Percentiles rank a stretch among this genome's conserved stretches.
phyloP scores from a whole-genome alignment of 2,888 invertebrate genomes.

The Mythimna lalbum region DNA sequence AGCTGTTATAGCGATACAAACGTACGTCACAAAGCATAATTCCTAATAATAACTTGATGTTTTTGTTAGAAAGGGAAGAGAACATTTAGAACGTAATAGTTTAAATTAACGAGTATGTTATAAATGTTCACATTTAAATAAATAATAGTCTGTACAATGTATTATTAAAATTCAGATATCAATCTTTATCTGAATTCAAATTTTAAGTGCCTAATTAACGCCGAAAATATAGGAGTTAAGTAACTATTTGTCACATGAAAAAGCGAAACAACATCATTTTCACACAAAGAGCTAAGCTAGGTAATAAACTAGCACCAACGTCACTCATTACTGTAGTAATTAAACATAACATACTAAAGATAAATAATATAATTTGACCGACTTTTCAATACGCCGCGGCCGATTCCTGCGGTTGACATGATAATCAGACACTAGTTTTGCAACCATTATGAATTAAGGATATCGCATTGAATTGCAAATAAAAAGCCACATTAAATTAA shows the following conservation, averaged over 20 bases:
- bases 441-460: constrained; percentile 64
- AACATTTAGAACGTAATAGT: constrained; percentile 15
- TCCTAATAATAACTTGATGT: neutral
- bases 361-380: constrained; percentile 41
- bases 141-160: constrained; percentile 14
- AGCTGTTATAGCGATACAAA: neutral
- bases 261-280: constrained; percentile 11
- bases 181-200: constrained; percentile 36
- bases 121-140: constrained; percentile 26
- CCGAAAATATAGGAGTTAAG: constrained; percentile 3
- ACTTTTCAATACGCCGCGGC: constrained; percentile 45
- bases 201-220: constrained; percentile 31
- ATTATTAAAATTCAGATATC: constrained; percentile 37
- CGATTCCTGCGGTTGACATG: constrained; percentile 58
- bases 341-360: constrained; percentile 20
- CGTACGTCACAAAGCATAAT: neutral
- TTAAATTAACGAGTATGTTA: constrained; percentile 14
- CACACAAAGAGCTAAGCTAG: neutral
- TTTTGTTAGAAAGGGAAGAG: constrained; percentile 9
- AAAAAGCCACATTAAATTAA: constrained; percentile 58
- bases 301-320: neutral
- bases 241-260: constrained; percentile 12
- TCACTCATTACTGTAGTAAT: constrained; percentile 22
- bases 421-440: constrained; percentile 63
- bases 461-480: constrained; percentile 65